These are phyloP conservation scores for Stegastes partitus DNA, from an alignment of 2,113 vertebrate species.

Conservation along the genomic window DNA sequence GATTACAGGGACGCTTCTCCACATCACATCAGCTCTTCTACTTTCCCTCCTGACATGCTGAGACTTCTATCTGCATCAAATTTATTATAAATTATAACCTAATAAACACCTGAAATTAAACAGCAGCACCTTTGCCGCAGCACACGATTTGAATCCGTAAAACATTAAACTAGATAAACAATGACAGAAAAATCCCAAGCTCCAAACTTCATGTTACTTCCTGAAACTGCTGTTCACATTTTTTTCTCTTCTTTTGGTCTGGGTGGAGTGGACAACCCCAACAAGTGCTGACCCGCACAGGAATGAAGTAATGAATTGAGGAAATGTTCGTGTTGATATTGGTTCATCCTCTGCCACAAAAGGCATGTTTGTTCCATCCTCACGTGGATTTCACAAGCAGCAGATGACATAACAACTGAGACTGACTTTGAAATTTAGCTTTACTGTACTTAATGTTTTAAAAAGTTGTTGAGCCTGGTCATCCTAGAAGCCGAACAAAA, in stretches of 20 bases:
- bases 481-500: no score
- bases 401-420: not conserved
- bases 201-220: conserved; percentile 30
- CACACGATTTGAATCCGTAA: no score
- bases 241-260: conserved; percentile 4
- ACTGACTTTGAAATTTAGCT: not conserved
- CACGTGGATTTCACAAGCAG: not conserved
- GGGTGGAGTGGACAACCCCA: conserved; percentile 26
- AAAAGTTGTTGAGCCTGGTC: no score
- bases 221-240: conserved; percentile 5
- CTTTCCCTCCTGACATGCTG: no score
- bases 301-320: conserved; percentile 45
- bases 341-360: not conserved
- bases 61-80: not conserved
- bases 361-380: not conserved
- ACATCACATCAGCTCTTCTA: not conserved
- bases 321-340: conserved; percentile 35
- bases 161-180: not conserved
- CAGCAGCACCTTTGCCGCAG: not conserved
- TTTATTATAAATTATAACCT: not conserved
- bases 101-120: not conserved
- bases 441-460: no score
- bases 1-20: not conserved
- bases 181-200: not conserved
- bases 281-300: conserved; percentile 46